Base-by-base conservation (phyloP, 2,888 invertebrate species). In the Sialis fuliginosa region DNA sequence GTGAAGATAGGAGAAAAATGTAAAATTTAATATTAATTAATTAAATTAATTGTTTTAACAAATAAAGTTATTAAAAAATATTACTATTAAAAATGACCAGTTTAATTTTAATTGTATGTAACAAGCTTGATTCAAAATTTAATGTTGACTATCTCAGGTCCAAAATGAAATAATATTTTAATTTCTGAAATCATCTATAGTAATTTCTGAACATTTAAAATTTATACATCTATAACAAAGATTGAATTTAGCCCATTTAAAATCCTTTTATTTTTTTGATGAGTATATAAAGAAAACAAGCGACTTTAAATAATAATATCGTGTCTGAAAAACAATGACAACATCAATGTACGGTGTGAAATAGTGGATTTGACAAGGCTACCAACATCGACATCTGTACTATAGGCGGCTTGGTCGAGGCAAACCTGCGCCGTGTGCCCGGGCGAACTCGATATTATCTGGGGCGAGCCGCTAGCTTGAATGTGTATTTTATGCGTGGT, bases 311-410 rank as follows among this genome's bases (percentile, higher is more conserved):
- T 46, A 44, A 42, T 51, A 42, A 50, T 34, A 34, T 39, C 48
- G 41, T 50, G 39, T 46, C 47, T 39, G 50, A 32, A 37, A 33
- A 40, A 51, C 32, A 44, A 48, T 46, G 41, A 31, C 40, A 47
- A 33, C 39, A 49, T 31, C 33, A 39, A 48, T 37, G 34, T 43
- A 44, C 35, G 42, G 33, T 22, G 22, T 22, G 22, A 22, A 22
- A 22, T 22, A 22, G 22, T 22, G 22, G 22, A 61, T 32, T 30
- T 31, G 34, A 34, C 12, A 34, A 37, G 64, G 56, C 58, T 69
- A 70, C 77, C 69, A 77, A 81, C 81, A 74, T 81, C 81, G 62
- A 80, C 79, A 63, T 81, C 81, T 75, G 76, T 60, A 76, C 74
- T 78, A 81, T 79, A 72, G 60, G 65, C 65, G 52, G 63, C 62